Conservation (phyloP, 2,113 vertebrate genomes). For the Chitala chitala region DNA sequence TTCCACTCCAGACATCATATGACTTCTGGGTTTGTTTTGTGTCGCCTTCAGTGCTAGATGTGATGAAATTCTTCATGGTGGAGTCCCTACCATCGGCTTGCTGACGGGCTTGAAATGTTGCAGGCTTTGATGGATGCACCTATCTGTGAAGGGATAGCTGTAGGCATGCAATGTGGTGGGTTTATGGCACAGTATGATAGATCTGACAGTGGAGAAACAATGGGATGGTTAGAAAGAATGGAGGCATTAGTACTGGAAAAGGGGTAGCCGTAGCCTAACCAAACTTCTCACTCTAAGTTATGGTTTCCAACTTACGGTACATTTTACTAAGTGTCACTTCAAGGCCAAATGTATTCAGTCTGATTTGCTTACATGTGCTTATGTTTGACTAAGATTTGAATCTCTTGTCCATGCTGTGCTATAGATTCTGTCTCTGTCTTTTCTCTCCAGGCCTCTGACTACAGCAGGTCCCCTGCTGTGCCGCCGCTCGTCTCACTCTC, state of each 20-base stretch:
- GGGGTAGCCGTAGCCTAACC: not conserved
- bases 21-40: not conserved
- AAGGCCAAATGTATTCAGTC: too few relatives aligned
- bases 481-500: not conserved
- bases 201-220: not conserved
- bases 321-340: too few relatives aligned
- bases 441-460: not conserved
- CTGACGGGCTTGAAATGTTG: not conserved
- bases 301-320: too few relatives aligned
- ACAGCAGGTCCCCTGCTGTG: not conserved
- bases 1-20: not conserved
- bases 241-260: not conserved
- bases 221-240: not conserved
- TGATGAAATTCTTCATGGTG: not conserved
- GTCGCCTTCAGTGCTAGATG: not conserved
- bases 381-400: not conserved
- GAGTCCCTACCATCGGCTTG: not conserved
- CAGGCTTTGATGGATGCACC: conserved; percentile 9
- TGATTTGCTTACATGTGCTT: too few relatives aligned
- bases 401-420: not conserved
- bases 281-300: too few relatives aligned
- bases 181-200: not conserved
- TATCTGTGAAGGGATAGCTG: not conserved
- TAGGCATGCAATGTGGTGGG: not conserved
- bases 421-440: not conserved